A percentile compares a stretch with the other conserved stretches of the same genome.
Conservation (phyloP, 30 jellyfish, hydroid and myxozoan genomes). For the Turritopsis dohrnii region DNA sequence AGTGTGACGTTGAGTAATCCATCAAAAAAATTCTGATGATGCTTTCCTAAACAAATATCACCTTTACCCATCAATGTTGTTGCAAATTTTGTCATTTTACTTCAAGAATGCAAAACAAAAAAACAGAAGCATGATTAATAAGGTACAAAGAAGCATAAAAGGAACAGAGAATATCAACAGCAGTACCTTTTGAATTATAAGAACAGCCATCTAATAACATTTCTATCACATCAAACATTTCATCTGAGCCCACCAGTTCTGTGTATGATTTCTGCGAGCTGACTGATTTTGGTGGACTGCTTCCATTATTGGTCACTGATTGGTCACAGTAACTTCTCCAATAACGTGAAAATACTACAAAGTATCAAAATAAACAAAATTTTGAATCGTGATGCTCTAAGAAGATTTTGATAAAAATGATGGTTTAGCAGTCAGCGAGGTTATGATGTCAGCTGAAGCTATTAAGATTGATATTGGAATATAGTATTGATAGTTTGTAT, state of each 20-base stretch:
- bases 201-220: slow-evolving; percentile 38
- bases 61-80: no score
- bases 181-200: slow-evolving; percentile 17
- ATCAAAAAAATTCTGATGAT: slow-evolving; percentile 72
- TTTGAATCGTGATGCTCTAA: no score
- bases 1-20: slow-evolving; percentile 56
- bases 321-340: slow-evolving; percentile 9
- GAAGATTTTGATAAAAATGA: no score
- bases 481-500: no score
- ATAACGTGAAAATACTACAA: slow-evolving; percentile 27
- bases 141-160: no score
- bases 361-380: background rate
- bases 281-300: slow-evolving; percentile 20
- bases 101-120: no score
- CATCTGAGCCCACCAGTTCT: slow-evolving; percentile 51
- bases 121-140: slow-evolving; percentile 34
- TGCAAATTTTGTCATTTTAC: no score
- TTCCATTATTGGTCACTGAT: background rate
- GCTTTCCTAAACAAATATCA: slow-evolving; percentile 46
- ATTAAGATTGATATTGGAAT: no score
- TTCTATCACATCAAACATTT: slow-evolving; percentile 58
- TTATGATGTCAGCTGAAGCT: no score
- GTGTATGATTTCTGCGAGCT: slow-evolving; percentile 19
- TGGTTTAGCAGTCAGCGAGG: no score
- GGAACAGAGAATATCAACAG: slow-evolving; percentile 50